Conservation (phyloP, 2,888 invertebrate species). For the Idaea biselata region DNA sequence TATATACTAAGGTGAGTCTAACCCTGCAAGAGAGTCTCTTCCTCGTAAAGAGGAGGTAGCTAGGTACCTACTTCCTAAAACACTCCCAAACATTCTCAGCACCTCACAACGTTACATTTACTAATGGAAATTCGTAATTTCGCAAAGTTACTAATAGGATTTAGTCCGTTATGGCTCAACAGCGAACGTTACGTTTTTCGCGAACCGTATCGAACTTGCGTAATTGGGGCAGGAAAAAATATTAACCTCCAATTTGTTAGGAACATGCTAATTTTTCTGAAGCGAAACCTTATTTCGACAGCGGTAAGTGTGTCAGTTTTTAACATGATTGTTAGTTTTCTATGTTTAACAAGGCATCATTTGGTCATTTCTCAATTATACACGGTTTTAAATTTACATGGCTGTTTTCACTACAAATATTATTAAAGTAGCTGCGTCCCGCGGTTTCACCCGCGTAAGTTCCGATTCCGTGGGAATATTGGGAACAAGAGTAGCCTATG, state of each 20-base stretch:
- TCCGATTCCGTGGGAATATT: too few relatives aligned
- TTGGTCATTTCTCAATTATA: too few relatives aligned
- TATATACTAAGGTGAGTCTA: too few relatives aligned
- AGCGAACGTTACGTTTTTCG: constrained; percentile 69
- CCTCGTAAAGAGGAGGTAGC: too few relatives aligned
- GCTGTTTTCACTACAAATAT: too few relatives aligned
- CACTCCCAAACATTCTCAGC: background rate
- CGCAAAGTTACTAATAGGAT: constrained; percentile 49
- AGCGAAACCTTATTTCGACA: constrained; percentile 50
- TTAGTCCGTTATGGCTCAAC: constrained; percentile 61
- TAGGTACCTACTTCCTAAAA: background rate
- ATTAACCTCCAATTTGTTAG: constrained; percentile 56
- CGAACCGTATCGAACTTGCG: constrained; percentile 67
- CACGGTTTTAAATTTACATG: too few relatives aligned
- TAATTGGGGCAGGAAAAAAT: constrained; percentile 59
- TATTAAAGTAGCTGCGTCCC: too few relatives aligned
- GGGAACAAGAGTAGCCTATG: too few relatives aligned
- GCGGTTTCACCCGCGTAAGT: too few relatives aligned
- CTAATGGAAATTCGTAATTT: constrained; percentile 35
- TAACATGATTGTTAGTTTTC: constrained; percentile 11
- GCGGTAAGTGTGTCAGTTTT: constrained; percentile 17
- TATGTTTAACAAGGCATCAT: background rate
- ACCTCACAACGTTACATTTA: constrained; percentile 4
- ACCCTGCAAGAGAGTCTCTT: too few relatives aligned
- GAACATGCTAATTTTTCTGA: constrained; percentile 63